Percentiles rank a stretch among this genome's conserved stretches.
Evolutionary conservation across 2,888 invertebrate genomes (phyloP).

Genomic region (Capitulum mitella): DNA sequence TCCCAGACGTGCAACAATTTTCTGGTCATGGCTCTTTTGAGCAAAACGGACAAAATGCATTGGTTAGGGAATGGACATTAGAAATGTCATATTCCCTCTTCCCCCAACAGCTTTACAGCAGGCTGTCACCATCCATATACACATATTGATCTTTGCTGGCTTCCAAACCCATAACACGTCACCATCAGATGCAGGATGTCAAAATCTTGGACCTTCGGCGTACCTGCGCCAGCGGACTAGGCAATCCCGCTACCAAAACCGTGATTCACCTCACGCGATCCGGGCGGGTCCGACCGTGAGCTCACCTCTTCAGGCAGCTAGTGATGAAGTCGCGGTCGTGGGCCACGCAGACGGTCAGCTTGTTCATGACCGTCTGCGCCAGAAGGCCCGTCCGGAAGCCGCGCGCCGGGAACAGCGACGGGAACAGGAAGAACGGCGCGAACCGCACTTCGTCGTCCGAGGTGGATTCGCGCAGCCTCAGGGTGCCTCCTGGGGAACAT

Average conservation of each 20-base stretch:
- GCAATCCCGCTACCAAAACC: background rate
- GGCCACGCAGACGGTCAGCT: constrained; percentile 77
- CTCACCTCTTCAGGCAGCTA: constrained; percentile 56
- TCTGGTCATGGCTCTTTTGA: too few species aligned
- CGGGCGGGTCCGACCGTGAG: too few species aligned
- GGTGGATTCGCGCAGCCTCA: constrained; percentile 62
- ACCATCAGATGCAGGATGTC: too few species aligned
- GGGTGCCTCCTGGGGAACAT: constrained; percentile 57
- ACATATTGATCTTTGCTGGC: background rate
- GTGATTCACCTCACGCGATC: background rate
- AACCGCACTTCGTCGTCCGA: constrained; percentile 62
- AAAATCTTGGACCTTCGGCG: too few species aligned
- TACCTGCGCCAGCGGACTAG: background rate
- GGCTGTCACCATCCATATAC: background rate
- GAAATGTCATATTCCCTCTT: too few species aligned
- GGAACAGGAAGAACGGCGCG: constrained; percentile 69
- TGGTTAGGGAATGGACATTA: too few species aligned
- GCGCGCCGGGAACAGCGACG: constrained; percentile 66
- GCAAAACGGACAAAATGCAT: too few species aligned
- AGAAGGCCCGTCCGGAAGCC: constrained; percentile 67
- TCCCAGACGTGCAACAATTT: too few species aligned
- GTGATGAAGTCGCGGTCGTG: constrained; percentile 68
- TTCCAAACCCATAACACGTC: too few species aligned
- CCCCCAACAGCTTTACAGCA: too few species aligned
- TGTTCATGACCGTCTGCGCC: constrained; percentile 67